Base-by-base conservation (phyloP, 2,888 invertebrate genomes). In the Clistopyga incitator region DNA sequence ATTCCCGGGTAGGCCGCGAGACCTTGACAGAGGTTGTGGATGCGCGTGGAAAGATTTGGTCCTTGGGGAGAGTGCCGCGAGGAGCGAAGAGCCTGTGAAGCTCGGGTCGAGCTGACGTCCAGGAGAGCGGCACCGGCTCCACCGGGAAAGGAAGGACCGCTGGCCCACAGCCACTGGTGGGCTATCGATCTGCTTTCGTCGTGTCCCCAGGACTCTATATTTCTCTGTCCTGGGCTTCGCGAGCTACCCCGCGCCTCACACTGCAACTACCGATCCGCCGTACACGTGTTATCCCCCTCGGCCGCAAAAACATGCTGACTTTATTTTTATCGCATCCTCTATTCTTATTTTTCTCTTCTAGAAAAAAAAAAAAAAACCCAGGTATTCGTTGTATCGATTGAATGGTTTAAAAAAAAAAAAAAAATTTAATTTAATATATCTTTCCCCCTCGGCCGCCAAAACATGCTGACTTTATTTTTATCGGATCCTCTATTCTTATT, bases 91-190 rank as follows among this genome's bases (percentile, higher is more conserved):
- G 42, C 42, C 23, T 42, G n/a, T n/a, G 65, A 20, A 45, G 20
- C 13, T 23, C 45, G 10, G 81, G 52, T 61, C 52, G 29, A 50
- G 61, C n/a, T 15, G 74, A 72, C 67, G 72, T 75, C 68, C 78
- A 81, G 83, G 85, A 84, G 8, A 23, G 75, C 64, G 84, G 15
- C 38, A 70, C 64, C 42, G 54, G 75, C 64, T 84, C 11, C 38
- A 70, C 64, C 42, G 54, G 47, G 50, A 71, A 61, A 68, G 80
- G 70, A 52, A 15, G n/a, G 34, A 25, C 61, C 4, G 76, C 64
- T 76, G 70, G 76, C 65, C 47, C 76, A 81, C 61, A n/a, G n/a
- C n/a, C n/a, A n/a, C n/a, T n/a, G n/a, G n/a, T 81, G 71, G 81
- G 81, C 64, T 81, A 81, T 81, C 81, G 81, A 81, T 81, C 56